Evolutionary conservation across 2,113 vertebrate species (phyloP), one percentile per base, ranked within the genome.

Genomic region (Speoplatyrhinus poulsoni): DNA sequence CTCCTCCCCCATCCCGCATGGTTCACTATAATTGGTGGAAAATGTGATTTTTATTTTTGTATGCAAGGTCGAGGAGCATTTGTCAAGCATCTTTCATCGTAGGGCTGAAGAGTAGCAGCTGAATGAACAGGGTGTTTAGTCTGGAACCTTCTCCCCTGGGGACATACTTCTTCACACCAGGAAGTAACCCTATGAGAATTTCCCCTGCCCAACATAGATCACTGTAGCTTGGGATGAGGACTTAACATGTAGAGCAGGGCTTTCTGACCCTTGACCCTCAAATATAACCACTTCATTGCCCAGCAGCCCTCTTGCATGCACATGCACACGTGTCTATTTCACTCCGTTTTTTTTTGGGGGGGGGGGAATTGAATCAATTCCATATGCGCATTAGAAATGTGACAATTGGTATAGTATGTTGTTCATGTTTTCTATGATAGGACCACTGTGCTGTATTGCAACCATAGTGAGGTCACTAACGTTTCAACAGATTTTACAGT

Each of bases 121-220:
- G 94, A 95, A 91, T 81, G 90, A 87, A 92, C 88, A n/a, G 69
- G 67, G 70, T 97, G 95, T 97, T 96, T 96, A 97, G 96, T 97
- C 95, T 97, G 91, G 92, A 88, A 90, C 89, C 90, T 89, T 90
- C 92, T 95, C 95, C 95, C 94, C 33, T 68, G 93, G 95, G 95
- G 95, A 93, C 93, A 89, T 86, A 85, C 92, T 90, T 90, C 76
- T 75, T 91, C 86, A 73, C 84, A 85, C 76, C 80, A 94, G 95
- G 94, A 96, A 94, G 94, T 73, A 65, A 53, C 73, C 66, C 89
- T 92, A 86, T 12, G 73, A 76, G 58, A 62, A 82, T 91, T 81
- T 75, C 78, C 72, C 48, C 72, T 41, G 55, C 82, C 52, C 12
- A 62, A 64, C 63, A 50, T 50, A 61, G 75, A 67, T 58, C 59